Evolutionary conservation across 2,113 vertebrate genomes (phyloP).

Genomic region (Erythrolamprus reginae): DNA sequence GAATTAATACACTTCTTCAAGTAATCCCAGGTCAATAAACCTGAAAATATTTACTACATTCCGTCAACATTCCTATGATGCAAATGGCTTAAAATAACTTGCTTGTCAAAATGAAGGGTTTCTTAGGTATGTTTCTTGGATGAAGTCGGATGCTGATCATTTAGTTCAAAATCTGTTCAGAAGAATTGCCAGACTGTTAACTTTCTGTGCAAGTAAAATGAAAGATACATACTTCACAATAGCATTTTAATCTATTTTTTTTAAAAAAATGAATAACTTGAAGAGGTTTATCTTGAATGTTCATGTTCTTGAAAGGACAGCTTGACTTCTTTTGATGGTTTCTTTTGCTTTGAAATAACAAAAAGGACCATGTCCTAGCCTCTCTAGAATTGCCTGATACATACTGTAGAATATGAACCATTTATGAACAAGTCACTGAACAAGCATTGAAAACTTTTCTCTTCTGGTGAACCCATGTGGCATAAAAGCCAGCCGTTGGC

Average conservation of each 20-base stretch:
- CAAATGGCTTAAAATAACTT: neutral
- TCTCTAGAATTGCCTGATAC: neutral
- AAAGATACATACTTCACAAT: neutral
- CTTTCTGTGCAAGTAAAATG: neutral
- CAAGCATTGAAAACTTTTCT: neutral
- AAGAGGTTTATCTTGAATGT: neutral
- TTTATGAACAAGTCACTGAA: neutral
- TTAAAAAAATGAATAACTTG: slow-evolving; percentile 2
- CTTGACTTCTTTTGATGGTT: neutral
- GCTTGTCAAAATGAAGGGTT: neutral
- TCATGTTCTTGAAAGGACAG: slow-evolving; percentile 2
- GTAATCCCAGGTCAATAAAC: neutral
- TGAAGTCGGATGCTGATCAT: neutral
- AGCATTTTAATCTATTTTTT: neutral
- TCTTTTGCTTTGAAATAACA: neutral
- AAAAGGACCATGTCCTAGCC: neutral
- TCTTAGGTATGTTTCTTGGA: neutral
- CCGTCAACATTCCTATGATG: neutral
- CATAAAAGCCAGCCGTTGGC: neutral
- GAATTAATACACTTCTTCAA: neutral
- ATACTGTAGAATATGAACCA: neutral
- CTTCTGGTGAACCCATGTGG: neutral
- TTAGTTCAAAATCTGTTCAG: neutral
- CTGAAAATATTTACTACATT: neutral
- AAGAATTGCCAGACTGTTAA: neutral